phyloP scores from a whole-genome alignment of 2,113 vertebrate genomes.

The Scolopax mira region DNA sequence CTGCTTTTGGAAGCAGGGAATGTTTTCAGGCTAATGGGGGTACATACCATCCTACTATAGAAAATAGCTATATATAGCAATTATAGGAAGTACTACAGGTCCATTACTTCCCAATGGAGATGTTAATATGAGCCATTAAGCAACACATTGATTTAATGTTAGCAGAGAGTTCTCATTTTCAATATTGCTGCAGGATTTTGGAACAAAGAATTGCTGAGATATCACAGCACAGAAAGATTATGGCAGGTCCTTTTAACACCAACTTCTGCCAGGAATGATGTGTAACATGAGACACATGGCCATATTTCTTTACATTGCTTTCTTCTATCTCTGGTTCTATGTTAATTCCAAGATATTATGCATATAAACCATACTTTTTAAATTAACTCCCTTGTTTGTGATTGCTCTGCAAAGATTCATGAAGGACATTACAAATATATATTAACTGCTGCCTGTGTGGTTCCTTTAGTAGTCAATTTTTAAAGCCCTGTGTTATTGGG shows the following conservation, averaged over 20 bases:
- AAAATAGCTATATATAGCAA: neutral
- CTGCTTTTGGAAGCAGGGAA: neutral
- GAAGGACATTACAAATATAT: neutral
- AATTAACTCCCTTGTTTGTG: neutral
- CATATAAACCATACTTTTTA: neutral
- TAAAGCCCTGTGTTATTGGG: neutral
- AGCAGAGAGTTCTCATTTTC: neutral
- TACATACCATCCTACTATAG: neutral
- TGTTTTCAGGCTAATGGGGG: neutral
- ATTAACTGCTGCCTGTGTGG: neutral
- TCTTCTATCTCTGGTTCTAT: neutral
- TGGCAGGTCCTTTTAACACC: neutral
- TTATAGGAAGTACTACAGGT: neutral
- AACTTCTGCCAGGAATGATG: neutral
- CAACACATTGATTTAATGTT: neutral
- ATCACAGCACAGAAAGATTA: neutral
- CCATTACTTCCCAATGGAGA: neutral
- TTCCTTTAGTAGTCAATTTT: neutral
- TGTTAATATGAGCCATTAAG: constrained; percentile 17
- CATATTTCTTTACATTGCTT: neutral
- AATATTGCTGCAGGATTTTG: neutral
- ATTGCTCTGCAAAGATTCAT: neutral
- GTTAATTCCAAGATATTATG: neutral
- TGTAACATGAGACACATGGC: neutral
- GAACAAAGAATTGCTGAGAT: neutral